These are phyloP conservation scores for Physella acuta DNA, from an alignment of 1,140 invertebrate genomes.

Conservation along the genomic window DNA sequence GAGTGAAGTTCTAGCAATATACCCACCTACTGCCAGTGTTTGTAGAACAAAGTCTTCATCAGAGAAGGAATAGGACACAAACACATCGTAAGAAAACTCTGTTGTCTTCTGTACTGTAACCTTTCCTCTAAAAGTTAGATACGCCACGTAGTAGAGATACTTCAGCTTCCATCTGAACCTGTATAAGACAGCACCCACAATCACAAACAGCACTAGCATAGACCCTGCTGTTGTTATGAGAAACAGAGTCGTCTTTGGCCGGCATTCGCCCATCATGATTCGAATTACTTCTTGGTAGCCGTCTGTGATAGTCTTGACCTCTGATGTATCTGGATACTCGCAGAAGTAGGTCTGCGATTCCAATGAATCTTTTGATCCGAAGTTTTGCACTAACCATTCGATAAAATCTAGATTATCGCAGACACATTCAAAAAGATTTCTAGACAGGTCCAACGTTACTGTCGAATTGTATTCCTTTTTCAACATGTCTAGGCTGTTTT, in stretches of 20 bases:
- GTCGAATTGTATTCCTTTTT: too few species aligned
- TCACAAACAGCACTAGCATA: background rate
- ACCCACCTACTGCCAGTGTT: too few species aligned
- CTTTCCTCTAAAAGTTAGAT: slow-evolving; percentile 14
- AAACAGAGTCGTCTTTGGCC: background rate
- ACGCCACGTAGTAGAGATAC: slow-evolving; percentile 36
- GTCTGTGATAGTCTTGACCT: too few species aligned
- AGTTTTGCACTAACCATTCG: too few species aligned
- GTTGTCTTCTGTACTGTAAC: background rate
- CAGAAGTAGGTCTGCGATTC: too few species aligned
- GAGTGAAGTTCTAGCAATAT: too few species aligned
- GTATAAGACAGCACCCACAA: slow-evolving; percentile 5
- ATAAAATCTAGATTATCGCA: too few species aligned
- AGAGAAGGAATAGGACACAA: slow-evolving; percentile 40
- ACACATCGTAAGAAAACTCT: slow-evolving; percentile 35
- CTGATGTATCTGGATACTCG: too few species aligned
- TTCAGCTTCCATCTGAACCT: slow-evolving; percentile 38
- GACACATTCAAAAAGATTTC: too few species aligned
- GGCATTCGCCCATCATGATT: background rate
- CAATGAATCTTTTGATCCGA: too few species aligned
- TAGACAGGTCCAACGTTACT: too few species aligned
- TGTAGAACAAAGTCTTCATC: slow-evolving; percentile 30
- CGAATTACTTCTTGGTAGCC: background rate
- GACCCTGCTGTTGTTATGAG: background rate
- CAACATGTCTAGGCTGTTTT: too few species aligned